phyloP scores from a whole-genome alignment of 2,888 invertebrate genomes.

The Pecten maximus region DNA sequence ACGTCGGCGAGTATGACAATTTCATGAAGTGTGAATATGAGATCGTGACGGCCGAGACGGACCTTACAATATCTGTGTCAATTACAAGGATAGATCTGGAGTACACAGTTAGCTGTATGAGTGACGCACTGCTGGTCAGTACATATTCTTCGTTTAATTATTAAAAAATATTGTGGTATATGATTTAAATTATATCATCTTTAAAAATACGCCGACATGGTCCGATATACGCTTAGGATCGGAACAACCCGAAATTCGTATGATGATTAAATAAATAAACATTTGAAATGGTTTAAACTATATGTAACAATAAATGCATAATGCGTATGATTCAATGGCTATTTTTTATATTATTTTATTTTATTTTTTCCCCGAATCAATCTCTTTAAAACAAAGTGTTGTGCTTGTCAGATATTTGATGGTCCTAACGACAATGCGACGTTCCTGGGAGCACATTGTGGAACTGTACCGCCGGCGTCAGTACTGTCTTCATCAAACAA shows the following conservation, averaged over 20 bases:
- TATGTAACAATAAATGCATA: too few species aligned
- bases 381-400: not conserved
- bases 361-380: too few species aligned
- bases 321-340: too few species aligned
- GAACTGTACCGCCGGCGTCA: conserved; percentile 54
- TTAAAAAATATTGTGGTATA: too few species aligned
- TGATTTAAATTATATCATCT: too few species aligned
- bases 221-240: too few species aligned
- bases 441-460: conserved; percentile 64
- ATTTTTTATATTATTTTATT: too few species aligned
- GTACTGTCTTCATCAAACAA: conserved; percentile 64
- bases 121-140: conserved; percentile 67
- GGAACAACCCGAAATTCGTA: too few species aligned
- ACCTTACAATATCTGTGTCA: conserved; percentile 62
- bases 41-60: conserved; percentile 59
- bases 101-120: conserved; percentile 65
- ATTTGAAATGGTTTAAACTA: too few species aligned
- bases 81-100: conserved; percentile 69
- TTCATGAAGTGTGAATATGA: conserved; percentile 70
- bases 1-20: conserved; percentile 65
- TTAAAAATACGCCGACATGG: too few species aligned
- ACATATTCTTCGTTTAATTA: not conserved
- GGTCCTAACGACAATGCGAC: conserved; percentile 59
- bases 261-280: too few species aligned
- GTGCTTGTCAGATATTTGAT: conserved; percentile 61